Conservation (phyloP, 2,888 invertebrate species). For the Mythimna pallens region DNA sequence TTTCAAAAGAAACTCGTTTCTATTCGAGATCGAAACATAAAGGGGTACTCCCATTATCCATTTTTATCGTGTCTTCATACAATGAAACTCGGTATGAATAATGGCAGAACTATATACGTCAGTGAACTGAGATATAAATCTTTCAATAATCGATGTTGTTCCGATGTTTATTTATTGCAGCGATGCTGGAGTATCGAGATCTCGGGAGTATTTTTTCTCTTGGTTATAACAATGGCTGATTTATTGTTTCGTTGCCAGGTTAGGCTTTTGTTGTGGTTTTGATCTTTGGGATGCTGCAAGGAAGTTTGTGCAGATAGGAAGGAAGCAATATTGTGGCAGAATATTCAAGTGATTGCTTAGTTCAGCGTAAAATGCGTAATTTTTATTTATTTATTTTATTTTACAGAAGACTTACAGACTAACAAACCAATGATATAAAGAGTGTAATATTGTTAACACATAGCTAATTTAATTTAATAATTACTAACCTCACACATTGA, state of each 20-base stretch:
- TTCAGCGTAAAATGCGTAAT: neutral
- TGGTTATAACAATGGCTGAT: constrained; percentile 85
- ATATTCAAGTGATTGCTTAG: neutral
- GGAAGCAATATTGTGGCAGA: neutral
- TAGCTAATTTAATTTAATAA: too few species aligned
- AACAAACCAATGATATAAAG: too few species aligned
- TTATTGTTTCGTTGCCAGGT: constrained; percentile 73
- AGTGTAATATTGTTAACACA: too few species aligned
- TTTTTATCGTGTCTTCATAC: constrained; percentile 79
- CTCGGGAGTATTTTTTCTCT: constrained; percentile 73
- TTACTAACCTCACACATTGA: too few species aligned
- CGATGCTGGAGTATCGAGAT: constrained; percentile 78
- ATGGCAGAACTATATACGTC: constrained; percentile 82
- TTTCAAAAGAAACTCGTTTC: constrained; percentile 60
- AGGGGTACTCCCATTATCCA: constrained; percentile 70
- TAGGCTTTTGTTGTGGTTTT: constrained; percentile 48
- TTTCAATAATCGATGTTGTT: constrained; percentile 86
- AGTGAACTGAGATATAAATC: constrained; percentile 86
- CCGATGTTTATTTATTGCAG: constrained; percentile 87
- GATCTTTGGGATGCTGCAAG: constrained; percentile 19
- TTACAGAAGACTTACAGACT: too few species aligned
- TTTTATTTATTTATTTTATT: neutral
- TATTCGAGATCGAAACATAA: constrained; percentile 66
- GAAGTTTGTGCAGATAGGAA: neutral
- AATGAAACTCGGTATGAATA: constrained; percentile 83